Evolutionary conservation across 2,113 vertebrate species (phyloP), one percentile per base, ranked within the genome.

Genomic region (Calcarius ornatus): DNA sequence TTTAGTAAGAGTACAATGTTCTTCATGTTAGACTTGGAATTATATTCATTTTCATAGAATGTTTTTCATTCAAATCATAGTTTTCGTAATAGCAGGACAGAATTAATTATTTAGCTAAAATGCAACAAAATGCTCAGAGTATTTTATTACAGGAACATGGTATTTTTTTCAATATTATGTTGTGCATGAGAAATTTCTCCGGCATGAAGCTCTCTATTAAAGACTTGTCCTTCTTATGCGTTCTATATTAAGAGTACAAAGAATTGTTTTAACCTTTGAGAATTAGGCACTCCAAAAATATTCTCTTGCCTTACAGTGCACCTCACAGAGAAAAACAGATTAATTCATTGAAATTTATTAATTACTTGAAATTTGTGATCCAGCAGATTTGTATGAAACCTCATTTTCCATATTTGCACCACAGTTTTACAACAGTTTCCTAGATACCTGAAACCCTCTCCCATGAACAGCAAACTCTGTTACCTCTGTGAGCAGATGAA

Each of bases 51-150:
- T 90, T 91, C 66, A 1, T 53, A 96, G n/a, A 64, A 80, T 42
- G 51, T 73, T 96, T 96, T 97, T 80, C 54, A 90, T 38, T 80
- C 40, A 4, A 40, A 92, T 88, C 12, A 50, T 33, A 86, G 48
- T 90, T 87, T 82, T 81, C 33, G 31, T 82, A 97, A 89, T 23
- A 95, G 61, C n/a, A 95, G 63, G 96, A 81, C 38, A 97, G 88
- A 95, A 69, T 81, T 96, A 92, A 92, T 94, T 96, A 94, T 86
- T 90, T 86, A 94, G 92, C 45, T 92, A 88, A 94, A 91, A 95
- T 77, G 33, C 71, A 96, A 59, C n/a, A 91, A 85, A 76, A 60
- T 35, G 47, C 85, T 95, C 45, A 94, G 65, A 90, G 38, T 83
- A 82, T 56, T 87, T 63, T 54, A 91, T 85, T 31, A 31, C 27